Base-by-base conservation (phyloP, 1,140 invertebrate species). In the Trichonephila inaurata region DNA sequence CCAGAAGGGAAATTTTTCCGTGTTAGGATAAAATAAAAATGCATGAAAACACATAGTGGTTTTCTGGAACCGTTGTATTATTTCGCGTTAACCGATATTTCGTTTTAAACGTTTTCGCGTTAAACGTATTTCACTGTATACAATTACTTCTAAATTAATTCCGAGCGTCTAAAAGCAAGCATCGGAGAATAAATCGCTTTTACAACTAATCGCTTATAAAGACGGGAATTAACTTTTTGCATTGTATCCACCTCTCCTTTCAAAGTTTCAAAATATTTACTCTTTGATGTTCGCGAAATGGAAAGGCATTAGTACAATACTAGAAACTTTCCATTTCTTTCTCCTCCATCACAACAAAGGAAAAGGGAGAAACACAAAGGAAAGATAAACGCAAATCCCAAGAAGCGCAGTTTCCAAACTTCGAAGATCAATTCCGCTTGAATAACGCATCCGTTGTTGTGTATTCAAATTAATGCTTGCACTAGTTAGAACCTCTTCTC, bases 401-500 rank as follows among this genome's bases (percentile, higher is more conserved):
- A 77, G 69, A 77, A 77, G 69, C 40, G 19, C 19, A 21, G 40
- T 83, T 83, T 51, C 21, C 44, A 83, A 60, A 83, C 40, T 60
- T 58, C 21, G 40, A 12, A 83, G 40, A 83, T 51, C 51, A 24
- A 83, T 58, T 58, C 82, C 82, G 51, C 8, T 58, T 60, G 82
- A 83, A n/a, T 83, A 58, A 51, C 82, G 82, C 24, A 58, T 58
- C 82, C 82, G 51, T 21, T 77, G 40, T 83, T 83, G 82, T 83
- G 82, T 83, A 83, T 83, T 83, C 82, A 83, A 83, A 83, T 83
- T 83, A 83, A 83, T 83, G 40, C 51, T 83, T 24, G 82, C 8
- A 16, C 82, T 83, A 60, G 82, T 83, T 83, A 60, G 82, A 83
- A n/a, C 69, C 69, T 77, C 69, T 77, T 28, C 16, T 28, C 24